Evolutionary conservation across 2,888 invertebrate species (phyloP), one percentile per base, ranked within the genome.

Genomic region (Pseudolycoriella hygida): DNA sequence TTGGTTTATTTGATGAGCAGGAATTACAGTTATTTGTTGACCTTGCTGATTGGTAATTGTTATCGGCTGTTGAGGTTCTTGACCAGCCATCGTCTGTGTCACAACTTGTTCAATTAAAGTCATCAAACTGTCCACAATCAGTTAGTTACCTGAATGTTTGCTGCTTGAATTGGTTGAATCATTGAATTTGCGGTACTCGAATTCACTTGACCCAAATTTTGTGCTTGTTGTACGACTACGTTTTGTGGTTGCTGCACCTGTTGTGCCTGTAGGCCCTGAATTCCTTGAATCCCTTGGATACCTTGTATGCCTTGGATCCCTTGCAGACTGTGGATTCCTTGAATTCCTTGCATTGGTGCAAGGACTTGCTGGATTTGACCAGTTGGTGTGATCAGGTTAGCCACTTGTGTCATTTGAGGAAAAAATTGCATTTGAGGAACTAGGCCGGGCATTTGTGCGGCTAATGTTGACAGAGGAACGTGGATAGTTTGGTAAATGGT

Each of bases 401-500:
- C 84, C 46, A 84, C 77, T 70, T 82, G 83, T 2, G 83, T 76
- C 51, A 85, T 66, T 63, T 86, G 87, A n/a, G 86, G 87, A 55
- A 87, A 78, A 59, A 87, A 77, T 62, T 82, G 83, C 57, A 82
- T 66, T 49, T 75, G 76, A 8, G 62, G 62, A 2, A 63, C 54
- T 32, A 76, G 70, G 42, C 76, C 72, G 1, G 76, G 74, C 56
- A 76, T 65, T 44, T 53, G 49, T 50, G 74, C 69, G 17, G 80
- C 76, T 37, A 80, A 67, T 39, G 88, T 76, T 62, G 92, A 92
- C 15, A 93, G 72, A 0, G 94, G 94, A 55, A 96, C 80, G 61
- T 94, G 93, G 1, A 96, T 82, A 0, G 94, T 93, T 62, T 96
- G 94, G 64, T 90, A 86, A 48, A 94, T 81, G 0, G 94, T 93